A percentile compares a stretch with the other conserved stretches of the same genome.
Conservation (phyloP, 2,113 vertebrate species). For the Anguilla japonica region DNA sequence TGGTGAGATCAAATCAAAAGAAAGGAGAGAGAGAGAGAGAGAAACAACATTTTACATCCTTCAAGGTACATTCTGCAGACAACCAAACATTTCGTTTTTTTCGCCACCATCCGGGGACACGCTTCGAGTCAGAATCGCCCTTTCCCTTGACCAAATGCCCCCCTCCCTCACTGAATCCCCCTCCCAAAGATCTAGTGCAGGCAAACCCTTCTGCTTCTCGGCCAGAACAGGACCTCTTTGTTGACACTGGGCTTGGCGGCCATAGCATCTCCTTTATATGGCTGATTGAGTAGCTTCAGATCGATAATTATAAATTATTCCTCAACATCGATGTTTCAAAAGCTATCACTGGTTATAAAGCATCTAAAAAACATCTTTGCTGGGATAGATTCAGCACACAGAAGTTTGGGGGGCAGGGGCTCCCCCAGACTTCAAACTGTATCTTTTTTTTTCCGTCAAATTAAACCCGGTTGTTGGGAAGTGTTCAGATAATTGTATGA, state of each 20-base stretch:
- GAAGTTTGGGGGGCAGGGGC: too few relatives aligned
- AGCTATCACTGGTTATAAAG: neutral
- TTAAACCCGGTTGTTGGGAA: neutral
- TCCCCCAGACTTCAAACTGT: too few relatives aligned
- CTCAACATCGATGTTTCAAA: neutral
- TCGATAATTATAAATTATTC: neutral
- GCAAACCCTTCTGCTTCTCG: neutral
- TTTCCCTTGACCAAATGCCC: slow-evolving; percentile 50
- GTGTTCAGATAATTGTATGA: neutral
- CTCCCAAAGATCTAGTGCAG: slow-evolving; percentile 51
- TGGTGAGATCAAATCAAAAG: slow-evolving; percentile 71
- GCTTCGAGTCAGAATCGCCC: slow-evolving; percentile 77
- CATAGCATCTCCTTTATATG: neutral
- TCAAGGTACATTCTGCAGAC: slow-evolving; percentile 89
- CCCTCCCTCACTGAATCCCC: slow-evolving; percentile 6
- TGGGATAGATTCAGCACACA: neutral
- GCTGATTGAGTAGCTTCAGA: neutral
- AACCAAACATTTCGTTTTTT: slow-evolving; percentile 64
- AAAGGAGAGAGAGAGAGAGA: slow-evolving; percentile 59
- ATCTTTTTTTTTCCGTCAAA: neutral
- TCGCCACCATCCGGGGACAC: slow-evolving; percentile 87
- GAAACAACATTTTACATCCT: slow-evolving; percentile 86
- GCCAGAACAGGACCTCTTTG: neutral
- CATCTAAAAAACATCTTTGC: neutral
- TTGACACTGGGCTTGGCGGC: neutral